Percentiles rank a stretch among this genome's conserved stretches.
These are phyloP conservation scores for Agrilus biguttatus DNA, from an alignment of 2,888 invertebrate species.

Conservation along the genomic window DNA sequence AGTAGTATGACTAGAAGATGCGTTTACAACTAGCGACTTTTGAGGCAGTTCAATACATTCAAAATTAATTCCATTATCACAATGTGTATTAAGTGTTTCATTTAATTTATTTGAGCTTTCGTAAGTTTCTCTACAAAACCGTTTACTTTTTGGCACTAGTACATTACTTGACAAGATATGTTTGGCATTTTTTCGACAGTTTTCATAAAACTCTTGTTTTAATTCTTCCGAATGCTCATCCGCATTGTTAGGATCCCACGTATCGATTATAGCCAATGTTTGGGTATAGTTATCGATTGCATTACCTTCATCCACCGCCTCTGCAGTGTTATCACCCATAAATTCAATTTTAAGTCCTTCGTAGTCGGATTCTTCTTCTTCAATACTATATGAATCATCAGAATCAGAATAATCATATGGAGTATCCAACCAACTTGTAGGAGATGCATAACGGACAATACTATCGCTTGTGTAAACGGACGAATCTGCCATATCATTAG, in stretches of 20 bases:
- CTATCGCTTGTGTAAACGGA: constrained; percentile 33
- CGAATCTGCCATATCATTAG: constrained; percentile 69
- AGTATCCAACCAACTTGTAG: constrained; percentile 32
- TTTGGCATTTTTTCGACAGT: constrained; percentile 26
- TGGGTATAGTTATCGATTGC: constrained; percentile 23
- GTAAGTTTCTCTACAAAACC: constrained; percentile 13
- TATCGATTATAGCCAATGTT: constrained; percentile 20
- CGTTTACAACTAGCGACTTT: neutral
- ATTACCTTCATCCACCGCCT: constrained; percentile 61
- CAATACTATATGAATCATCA: constrained; percentile 33
- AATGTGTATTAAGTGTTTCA: constrained; percentile 14
- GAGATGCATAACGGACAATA: constrained; percentile 39
- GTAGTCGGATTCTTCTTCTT: constrained; percentile 33
- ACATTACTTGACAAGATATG: constrained; percentile 25
- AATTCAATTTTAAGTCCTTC: constrained; percentile 65
- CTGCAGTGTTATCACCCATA: constrained; percentile 72
- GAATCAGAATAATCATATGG: constrained; percentile 36
- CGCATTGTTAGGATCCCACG: constrained; percentile 24
- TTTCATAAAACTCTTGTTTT: constrained; percentile 32
- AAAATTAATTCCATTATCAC: constrained; percentile 17
- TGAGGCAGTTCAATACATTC: constrained; percentile 16
- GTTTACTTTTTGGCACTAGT: constrained; percentile 18
- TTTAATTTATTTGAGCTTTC: constrained; percentile 20
- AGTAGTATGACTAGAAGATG: no score
- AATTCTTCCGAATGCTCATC: constrained; percentile 30